Conservation (phyloP, 2,797 vertebrate species). For the Pogoniulus pusillus region DNA sequence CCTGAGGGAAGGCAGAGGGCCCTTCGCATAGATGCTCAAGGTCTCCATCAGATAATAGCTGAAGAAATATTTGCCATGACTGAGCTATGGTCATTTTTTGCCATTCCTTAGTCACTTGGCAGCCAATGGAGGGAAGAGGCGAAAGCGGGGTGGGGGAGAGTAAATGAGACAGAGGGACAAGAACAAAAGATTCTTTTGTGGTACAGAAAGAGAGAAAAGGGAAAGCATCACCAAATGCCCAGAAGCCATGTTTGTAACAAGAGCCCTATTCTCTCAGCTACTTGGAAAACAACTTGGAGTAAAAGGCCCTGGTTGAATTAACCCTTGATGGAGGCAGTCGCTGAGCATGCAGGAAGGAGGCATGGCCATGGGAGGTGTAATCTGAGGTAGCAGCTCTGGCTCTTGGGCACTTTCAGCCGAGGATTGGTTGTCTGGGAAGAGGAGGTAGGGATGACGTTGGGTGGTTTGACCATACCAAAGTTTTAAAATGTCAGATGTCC, state of each 20-base stretch:
- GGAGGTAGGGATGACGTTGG: neutral
- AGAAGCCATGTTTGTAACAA: constrained; percentile 85
- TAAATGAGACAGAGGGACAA: constrained; percentile 69
- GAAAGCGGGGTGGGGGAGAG: constrained; percentile 70
- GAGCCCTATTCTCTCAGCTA: constrained; percentile 80
- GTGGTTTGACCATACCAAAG: neutral
- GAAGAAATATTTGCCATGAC: constrained; percentile 72
- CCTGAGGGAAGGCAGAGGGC: constrained; percentile 25
- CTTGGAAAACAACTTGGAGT: constrained; percentile 81
- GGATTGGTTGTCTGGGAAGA: neutral
- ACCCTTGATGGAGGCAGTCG: constrained; percentile 46
- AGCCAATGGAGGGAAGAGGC: constrained; percentile 72
- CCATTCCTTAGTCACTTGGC: constrained; percentile 76
- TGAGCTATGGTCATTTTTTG: constrained; percentile 70
- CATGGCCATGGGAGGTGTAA: neutral
- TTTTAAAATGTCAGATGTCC: constrained; percentile 22
- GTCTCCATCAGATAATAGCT: constrained; percentile 55
- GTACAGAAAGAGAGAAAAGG: constrained; percentile 68
- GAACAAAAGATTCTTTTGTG: constrained; percentile 83
- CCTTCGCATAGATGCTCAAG: constrained; percentile 36
- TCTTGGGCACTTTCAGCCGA: neutral
- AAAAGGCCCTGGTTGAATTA: constrained; percentile 67
- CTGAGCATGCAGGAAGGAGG: neutral
- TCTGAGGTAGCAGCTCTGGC: neutral
- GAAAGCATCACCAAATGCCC: constrained; percentile 83